These are phyloP conservation scores for Potamilus streckersoni DNA, from an alignment of 1,140 invertebrate genomes.

Conservation along the genomic window DNA sequence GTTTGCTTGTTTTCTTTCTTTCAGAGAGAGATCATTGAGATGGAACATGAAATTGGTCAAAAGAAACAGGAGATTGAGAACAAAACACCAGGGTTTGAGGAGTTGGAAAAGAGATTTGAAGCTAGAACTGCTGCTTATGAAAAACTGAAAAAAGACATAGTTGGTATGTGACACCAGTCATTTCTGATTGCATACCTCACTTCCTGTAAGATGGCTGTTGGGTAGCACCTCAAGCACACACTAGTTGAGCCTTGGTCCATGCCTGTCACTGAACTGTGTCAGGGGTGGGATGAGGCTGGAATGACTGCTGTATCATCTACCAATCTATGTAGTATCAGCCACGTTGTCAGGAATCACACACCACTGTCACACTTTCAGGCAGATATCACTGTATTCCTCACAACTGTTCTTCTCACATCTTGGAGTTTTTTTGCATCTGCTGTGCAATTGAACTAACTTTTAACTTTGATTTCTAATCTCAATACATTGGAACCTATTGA, in stretches of 20 bases:
- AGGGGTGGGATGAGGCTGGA: conserved; percentile 13
- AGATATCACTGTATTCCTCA: too few relatives aligned
- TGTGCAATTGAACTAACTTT: too few relatives aligned
- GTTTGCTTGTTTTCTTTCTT: not conserved
- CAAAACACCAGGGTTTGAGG: conserved; percentile 50
- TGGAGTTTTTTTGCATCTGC: too few relatives aligned
- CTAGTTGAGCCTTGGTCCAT: not conserved
- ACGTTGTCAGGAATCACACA: too few relatives aligned
- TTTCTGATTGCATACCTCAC: conserved; percentile 11
- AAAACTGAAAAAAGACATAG: conserved; percentile 56
- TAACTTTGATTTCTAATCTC: too few relatives aligned
- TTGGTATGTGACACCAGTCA: conserved; percentile 50
- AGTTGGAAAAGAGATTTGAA: conserved; percentile 53
- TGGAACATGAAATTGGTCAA: conserved; percentile 47
- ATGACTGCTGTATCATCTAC: conserved; percentile 28
- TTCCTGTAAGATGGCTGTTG: not conserved
- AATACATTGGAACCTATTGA: too few relatives aligned
- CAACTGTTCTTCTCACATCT: too few relatives aligned
- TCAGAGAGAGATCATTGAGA: conserved; percentile 46
- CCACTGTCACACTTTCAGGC: too few relatives aligned
- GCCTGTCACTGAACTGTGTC: conserved; percentile 3
- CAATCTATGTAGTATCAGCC: conserved; percentile 27
- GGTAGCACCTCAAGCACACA: not conserved
- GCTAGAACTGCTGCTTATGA: conserved; percentile 53
- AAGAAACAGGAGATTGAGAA: conserved; percentile 46